A percentile compares a stretch with the other conserved stretches of the same genome.
phyloP scores from a whole-genome alignment of 2,888 invertebrate genomes.

The Adelognathus sp. region DNA sequence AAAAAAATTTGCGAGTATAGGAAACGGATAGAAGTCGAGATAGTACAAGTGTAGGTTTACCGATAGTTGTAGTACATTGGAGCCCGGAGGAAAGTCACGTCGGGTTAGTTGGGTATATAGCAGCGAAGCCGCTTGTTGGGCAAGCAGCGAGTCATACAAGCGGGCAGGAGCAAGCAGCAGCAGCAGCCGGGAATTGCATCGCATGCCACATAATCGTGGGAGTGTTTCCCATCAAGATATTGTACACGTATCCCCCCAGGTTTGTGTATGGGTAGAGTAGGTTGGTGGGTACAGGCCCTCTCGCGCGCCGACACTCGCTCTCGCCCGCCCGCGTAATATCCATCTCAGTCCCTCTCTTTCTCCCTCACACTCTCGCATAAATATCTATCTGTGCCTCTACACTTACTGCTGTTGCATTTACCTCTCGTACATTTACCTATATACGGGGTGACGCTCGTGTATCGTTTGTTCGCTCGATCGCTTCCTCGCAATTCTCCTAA shows the following conservation, averaged over 20 bases:
- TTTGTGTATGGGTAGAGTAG: constrained; percentile 16
- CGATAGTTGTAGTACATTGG: constrained; percentile 54
- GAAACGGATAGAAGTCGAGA: constrained; percentile 48
- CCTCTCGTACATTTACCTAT: constrained; percentile 69
- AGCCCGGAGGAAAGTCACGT: constrained; percentile 45
- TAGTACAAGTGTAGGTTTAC: constrained; percentile 42
- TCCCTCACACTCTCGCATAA: constrained; percentile 72
- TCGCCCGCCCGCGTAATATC: constrained; percentile 71
- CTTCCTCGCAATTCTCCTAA: constrained; percentile 17
- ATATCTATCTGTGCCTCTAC: constrained; percentile 71
- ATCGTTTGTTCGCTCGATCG: constrained; percentile 27
- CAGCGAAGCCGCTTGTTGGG: constrained; percentile 68
- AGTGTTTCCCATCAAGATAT: constrained; percentile 79
- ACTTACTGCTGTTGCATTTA: constrained; percentile 15
- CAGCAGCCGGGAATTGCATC: constrained; percentile 73
- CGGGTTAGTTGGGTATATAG: constrained; percentile 59
- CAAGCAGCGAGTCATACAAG: constrained; percentile 58
- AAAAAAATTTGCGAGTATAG: not conserved
- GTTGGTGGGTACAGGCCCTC: constrained; percentile 16
- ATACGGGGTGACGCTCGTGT: constrained; percentile 65
- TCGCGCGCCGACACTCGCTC: constrained; percentile 56
- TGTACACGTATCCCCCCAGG: constrained; percentile 65
- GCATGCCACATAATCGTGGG: constrained; percentile 79
- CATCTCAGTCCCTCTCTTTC: too few species aligned
- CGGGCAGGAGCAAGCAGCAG: not conserved